phyloP scores from a whole-genome alignment of 1,140 invertebrate species.

The Diabrotica undecimpunctata region DNA sequence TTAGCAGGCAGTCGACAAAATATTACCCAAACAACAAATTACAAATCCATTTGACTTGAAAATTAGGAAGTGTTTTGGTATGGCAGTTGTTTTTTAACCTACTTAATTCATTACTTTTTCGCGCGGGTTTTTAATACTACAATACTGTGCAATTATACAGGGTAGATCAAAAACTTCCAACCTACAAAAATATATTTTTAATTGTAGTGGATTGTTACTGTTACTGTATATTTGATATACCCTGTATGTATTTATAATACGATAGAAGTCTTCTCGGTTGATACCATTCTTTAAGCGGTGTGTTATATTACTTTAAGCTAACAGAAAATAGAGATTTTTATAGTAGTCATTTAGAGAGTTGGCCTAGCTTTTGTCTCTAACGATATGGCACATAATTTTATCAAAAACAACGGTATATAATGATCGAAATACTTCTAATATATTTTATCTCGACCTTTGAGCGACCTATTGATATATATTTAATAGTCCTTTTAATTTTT shows the following conservation, averaged over 20 bases:
- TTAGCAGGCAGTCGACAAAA: not conserved
- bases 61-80: constrained; percentile 10
- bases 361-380: too few relatives aligned
- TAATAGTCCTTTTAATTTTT: too few relatives aligned
- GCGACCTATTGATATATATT: too few relatives aligned
- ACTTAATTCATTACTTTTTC: not conserved
- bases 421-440: too few relatives aligned
- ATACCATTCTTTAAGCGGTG: not conserved
- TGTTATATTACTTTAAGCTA: not conserved
- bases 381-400: too few relatives aligned
- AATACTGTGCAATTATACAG: constrained; percentile 18
- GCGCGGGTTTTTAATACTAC: constrained; percentile 13
- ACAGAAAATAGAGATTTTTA: too few relatives aligned
- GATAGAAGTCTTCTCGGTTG: constrained; percentile 14
- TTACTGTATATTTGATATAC: too few relatives aligned
- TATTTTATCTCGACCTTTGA: too few relatives aligned
- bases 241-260: constrained; percentile 11
- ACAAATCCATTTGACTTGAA: constrained; percentile 1
- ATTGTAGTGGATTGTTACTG: too few relatives aligned
- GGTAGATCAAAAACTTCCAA: not conserved
- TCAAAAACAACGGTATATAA: too few relatives aligned
- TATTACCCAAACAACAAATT: not conserved
- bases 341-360: too few relatives aligned
- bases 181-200: too few relatives aligned
- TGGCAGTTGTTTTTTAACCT: constrained; percentile 16